Evolutionary conservation across 2,113 vertebrate species (phyloP), one percentile per base, ranked within the genome.

Genomic region (Nannospalax galili): DNA sequence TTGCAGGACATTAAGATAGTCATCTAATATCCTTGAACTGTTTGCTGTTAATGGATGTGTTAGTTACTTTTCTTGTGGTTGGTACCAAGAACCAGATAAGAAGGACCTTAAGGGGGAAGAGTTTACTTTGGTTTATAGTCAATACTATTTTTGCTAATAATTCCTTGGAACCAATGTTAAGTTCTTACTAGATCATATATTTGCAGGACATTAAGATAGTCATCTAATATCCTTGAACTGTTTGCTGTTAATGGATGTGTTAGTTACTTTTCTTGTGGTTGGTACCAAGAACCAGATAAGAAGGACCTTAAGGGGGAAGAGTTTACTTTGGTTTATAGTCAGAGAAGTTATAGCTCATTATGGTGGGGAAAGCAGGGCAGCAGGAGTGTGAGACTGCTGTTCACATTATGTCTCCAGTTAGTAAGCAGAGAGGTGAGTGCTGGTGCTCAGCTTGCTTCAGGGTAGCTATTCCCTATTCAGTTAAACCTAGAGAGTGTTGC

Each of bases 141-240:
- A 90, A 81, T 20, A 77, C 84, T 79, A 42, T 73, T 80, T 94
- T 92, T 92, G 58, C n/a, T 70, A 78, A 5, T 85, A 74, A 88
- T 69, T 60, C 17, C 8, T 64, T 64, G 60, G n/a, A 93, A 67
- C n/a, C 60, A n/a, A 85, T 82, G 26, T 74, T 85, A 74, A 94
- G 32, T 28, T 24, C 60, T 90, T 56, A 90, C 26, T 9, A 77
- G 12, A 15, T 14, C 82, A 72, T 94, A 65, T 94, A 65, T 92
- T 73, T 94, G 84, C 78, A 92, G 45, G 45, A 65, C 42, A 84
- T 64, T 73, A 79, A 26, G 12, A 64, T 87, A 77, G 58, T 88
- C 90, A 88, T 88, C 62, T 88, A 56, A 72, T 88, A 32, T 65
- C 42, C 9, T 88, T 91, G 72, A 94, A 58, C 79, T 58, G 20